A percentile compares a stretch with the other conserved stretches of the same genome.
These are phyloP conservation scores for Unio pictorum DNA, from an alignment of 2,888 invertebrate species.

Conservation along the genomic window DNA sequence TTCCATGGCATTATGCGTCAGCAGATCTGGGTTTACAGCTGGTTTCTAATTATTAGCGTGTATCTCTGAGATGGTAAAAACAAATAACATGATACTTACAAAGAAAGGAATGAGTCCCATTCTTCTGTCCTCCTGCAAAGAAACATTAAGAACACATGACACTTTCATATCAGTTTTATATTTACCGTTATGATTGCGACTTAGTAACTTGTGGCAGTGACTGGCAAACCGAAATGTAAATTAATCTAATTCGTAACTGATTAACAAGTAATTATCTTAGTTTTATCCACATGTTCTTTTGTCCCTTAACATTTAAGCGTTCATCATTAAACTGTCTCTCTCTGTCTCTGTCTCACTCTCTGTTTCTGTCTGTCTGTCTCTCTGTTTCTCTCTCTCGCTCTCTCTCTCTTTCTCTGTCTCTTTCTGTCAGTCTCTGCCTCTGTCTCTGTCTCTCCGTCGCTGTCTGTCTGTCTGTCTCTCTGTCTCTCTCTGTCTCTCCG, in stretches of 20 bases:
- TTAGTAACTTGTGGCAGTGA: too few species aligned
- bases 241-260: background rate
- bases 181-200: background rate
- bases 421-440: background rate
- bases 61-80: too few species aligned
- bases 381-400: background rate
- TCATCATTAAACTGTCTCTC: too few species aligned
- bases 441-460: background rate
- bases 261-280: background rate
- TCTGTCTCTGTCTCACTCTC: background rate
- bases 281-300: too few species aligned
- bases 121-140: slow-evolving; percentile 90
- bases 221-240: background rate
- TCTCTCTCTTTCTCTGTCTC: slow-evolving; percentile 1
- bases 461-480: background rate
- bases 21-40: too few species aligned
- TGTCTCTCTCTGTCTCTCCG: background rate
- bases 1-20: too few species aligned
- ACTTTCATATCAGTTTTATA: background rate
- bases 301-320: too few species aligned
- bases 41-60: too few species aligned
- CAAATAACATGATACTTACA: slow-evolving; percentile 77
- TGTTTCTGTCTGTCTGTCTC: background rate
- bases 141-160: slow-evolving; percentile 2
- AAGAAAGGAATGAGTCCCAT: slow-evolving; percentile 97